Percentiles rank a stretch among this genome's conserved stretches.
Conservation (phyloP, 2,797 vertebrate species). For the Eremophila alpestris region DNA sequence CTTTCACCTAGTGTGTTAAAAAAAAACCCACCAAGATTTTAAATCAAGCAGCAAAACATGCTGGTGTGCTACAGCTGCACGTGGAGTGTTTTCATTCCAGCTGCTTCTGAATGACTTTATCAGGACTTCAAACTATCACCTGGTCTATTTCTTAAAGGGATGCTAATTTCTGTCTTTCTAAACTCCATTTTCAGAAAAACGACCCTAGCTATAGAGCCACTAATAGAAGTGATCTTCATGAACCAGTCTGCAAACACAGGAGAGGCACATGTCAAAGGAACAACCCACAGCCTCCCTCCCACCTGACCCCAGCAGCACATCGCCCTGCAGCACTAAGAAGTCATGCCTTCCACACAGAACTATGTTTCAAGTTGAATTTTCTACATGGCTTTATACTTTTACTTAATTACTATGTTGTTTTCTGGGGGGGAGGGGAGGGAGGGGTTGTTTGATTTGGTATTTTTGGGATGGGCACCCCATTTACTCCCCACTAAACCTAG, state of each 20-base stretch:
- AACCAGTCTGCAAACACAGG: neutral
- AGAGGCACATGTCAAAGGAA: neutral
- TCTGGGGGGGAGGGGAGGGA: accelerated
- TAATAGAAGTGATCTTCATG: neutral
- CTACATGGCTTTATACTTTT: neutral
- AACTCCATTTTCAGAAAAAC: neutral
- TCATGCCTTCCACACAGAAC: neutral
- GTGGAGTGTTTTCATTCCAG: neutral
- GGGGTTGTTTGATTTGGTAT: neutral
- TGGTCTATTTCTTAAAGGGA: neutral
- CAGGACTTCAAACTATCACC: neutral
- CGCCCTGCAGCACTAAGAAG: accelerated
- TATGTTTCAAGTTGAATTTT: neutral
- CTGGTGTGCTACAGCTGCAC: neutral
- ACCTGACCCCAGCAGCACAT: accelerated
- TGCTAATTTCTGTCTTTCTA: neutral
- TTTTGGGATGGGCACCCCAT: neutral
- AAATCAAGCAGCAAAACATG: neutral
- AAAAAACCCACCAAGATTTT: neutral
- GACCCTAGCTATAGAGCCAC: neutral
- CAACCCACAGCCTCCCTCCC: neutral
- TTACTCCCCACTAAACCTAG: neutral
- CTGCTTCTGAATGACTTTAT: neutral
- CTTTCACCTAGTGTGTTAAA: neutral
- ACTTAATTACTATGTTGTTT: neutral